A percentile compares a stretch with the other conserved stretches of the same genome.
Conservation (phyloP, 1,140 invertebrate genomes). For the Lithobius niger region DNA sequence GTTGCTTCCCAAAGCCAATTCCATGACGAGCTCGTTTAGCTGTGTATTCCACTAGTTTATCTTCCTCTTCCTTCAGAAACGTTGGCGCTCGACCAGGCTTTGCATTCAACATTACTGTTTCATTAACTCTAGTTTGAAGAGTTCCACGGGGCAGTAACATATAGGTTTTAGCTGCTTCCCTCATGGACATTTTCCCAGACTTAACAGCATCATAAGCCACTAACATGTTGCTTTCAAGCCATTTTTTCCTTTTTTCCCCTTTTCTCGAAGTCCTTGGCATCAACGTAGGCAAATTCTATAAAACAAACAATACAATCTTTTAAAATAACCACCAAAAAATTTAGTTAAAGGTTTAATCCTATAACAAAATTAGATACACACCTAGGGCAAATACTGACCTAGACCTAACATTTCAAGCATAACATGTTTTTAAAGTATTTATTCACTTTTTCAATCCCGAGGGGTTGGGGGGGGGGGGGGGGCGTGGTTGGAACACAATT, state of each 20-base stretch:
- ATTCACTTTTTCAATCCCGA: no score
- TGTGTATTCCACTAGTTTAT: not conserved
- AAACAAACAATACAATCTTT: no score
- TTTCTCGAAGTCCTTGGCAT: not conserved
- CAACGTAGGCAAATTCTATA: no score
- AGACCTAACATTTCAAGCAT: no score
- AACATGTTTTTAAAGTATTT: no score
- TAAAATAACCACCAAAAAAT: no score
- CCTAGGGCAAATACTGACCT: no score
- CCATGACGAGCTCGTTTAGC: not conserved
- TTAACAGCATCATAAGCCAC: not conserved
- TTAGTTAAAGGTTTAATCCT: no score
- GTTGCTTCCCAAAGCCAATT: slow-evolving; percentile 2
- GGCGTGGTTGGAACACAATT: no score
- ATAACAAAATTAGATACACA: no score
- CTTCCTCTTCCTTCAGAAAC: not conserved
- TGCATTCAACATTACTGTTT: not conserved
- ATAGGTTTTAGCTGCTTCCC: not conserved
- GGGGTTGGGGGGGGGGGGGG: no score
- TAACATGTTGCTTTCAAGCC: not conserved
- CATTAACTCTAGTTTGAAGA: not conserved
- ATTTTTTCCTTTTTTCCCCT: not conserved
- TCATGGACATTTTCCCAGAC: not conserved
- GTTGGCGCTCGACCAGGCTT: not conserved
- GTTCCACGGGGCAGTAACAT: not conserved